Percentiles rank a stretch among this genome's conserved stretches.
phyloP scores from a whole-genome alignment of 2,888 invertebrate genomes.

The Brenthis daphne region DNA sequence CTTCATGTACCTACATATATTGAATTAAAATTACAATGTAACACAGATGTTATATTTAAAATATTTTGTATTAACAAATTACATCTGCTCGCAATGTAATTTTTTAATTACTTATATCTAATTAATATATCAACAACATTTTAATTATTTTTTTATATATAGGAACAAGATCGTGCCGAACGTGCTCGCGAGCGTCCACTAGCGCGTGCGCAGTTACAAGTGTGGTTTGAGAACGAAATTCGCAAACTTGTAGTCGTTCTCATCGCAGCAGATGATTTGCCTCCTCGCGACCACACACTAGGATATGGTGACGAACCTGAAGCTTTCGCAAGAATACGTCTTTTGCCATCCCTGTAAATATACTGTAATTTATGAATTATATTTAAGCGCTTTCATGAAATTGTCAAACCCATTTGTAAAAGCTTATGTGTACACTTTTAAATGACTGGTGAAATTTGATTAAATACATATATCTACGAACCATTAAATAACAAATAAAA shows the following conservation, averaged over 20 bases:
- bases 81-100: constrained; percentile 16
- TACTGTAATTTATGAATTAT: background rate
- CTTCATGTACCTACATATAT: constrained; percentile 9
- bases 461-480: too few relatives aligned
- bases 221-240: constrained; percentile 93
- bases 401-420: too few relatives aligned
- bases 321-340: constrained; percentile 91
- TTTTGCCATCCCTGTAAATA: constrained; percentile 90
- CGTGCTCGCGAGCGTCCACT: constrained; percentile 85
- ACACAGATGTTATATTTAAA: constrained; percentile 5
- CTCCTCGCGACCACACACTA: constrained; percentile 88
- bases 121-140: background rate
- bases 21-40: constrained; percentile 17
- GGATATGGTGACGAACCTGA: constrained; percentile 91
- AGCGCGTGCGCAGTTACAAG: constrained; percentile 92
- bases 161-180: constrained; percentile 76
- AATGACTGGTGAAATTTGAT: too few relatives aligned
- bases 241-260: constrained; percentile 92
- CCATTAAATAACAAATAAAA: too few relatives aligned
- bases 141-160: constrained; percentile 43
- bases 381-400: too few relatives aligned
- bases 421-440: too few relatives aligned
- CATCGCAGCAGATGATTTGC: constrained; percentile 92
- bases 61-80: background rate
- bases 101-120: background rate